Evolutionary conservation across 2,888 invertebrate genomes (phyloP).

Genomic region (Leucophenga maculata): DNA sequence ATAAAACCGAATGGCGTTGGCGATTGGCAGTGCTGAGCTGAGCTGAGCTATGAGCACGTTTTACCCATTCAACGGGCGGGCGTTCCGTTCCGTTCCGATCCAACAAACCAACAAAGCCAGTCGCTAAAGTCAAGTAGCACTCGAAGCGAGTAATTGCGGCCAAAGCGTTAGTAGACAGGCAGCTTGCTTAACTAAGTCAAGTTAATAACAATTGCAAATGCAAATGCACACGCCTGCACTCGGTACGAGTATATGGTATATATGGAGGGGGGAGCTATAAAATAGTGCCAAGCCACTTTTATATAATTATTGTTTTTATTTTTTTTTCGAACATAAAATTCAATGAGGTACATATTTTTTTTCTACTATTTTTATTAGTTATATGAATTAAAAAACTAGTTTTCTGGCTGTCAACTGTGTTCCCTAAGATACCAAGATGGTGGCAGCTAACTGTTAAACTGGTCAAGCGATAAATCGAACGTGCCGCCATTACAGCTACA

Average conservation of each 20-base stretch:
- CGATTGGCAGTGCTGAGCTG: not conserved
- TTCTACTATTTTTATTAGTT: not conserved
- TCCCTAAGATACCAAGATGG: not conserved
- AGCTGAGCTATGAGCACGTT: slow-evolving; percentile 7
- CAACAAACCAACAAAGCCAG: not conserved
- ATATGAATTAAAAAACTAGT: not conserved
- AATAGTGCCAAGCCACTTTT: not conserved
- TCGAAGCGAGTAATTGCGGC: not conserved
- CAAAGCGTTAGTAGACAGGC: not conserved
- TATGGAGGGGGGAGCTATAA: not conserved
- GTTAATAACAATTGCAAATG: slow-evolving; percentile 19
- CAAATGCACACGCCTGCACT: not conserved
- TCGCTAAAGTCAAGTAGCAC: slow-evolving; percentile 3
- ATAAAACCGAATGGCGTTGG: not conserved
- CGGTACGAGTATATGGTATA: too few relatives aligned
- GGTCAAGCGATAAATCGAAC: not conserved
- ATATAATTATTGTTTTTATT: not conserved
- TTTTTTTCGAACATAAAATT: too few relatives aligned
- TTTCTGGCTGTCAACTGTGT: not conserved
- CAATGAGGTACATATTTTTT: not conserved
- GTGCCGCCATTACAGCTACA: not conserved
- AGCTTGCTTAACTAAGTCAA: slow-evolving; percentile 10
- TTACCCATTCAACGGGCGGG: not conserved
- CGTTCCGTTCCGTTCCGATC: too few relatives aligned
- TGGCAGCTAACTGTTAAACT: slow-evolving; percentile 6